These are phyloP conservation scores for Acanthoscelides obtectus DNA, from an alignment of 2,888 invertebrate genomes.

Conservation along the genomic window DNA sequence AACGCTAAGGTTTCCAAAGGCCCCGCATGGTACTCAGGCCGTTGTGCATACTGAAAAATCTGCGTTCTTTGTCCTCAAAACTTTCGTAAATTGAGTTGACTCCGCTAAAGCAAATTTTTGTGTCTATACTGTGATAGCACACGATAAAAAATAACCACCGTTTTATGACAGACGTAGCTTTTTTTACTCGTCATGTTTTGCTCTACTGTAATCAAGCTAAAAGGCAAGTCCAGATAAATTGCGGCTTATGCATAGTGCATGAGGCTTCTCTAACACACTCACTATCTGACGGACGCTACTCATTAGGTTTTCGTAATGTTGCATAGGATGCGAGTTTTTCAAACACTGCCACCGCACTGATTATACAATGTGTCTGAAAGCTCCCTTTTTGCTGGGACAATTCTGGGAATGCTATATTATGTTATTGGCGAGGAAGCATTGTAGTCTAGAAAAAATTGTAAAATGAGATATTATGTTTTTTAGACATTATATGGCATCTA, in stretches of 20 bases:
- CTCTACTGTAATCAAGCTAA: neutral
- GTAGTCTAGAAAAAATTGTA: too few species aligned
- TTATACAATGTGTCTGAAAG: neutral
- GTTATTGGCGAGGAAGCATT: too few species aligned
- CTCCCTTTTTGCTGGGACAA: neutral
- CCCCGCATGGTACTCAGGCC: too few species aligned
- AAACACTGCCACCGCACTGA: neutral
- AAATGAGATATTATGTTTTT: too few species aligned
- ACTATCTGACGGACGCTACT: neutral
- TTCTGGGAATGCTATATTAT: too few species aligned
- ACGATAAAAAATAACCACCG: neutral
- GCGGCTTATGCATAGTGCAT: neutral
- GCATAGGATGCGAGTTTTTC: neutral
- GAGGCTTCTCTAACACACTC: neutral
- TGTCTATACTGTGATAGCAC: neutral
- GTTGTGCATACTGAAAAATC: too few species aligned
- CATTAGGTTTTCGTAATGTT: neutral
- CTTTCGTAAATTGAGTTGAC: too few species aligned
- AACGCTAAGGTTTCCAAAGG: too few species aligned
- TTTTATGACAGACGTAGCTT: neutral
- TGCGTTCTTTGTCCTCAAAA: too few species aligned
- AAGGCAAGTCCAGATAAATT: neutral
- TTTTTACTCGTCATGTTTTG: neutral
- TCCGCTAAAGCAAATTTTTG: too few species aligned
- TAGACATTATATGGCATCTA: too few species aligned